A percentile compares a stretch with the other conserved stretches of the same genome.
These are phyloP conservation scores for Ara ararauna DNA, from an alignment of 2,797 vertebrate species.

Conservation along the genomic window DNA sequence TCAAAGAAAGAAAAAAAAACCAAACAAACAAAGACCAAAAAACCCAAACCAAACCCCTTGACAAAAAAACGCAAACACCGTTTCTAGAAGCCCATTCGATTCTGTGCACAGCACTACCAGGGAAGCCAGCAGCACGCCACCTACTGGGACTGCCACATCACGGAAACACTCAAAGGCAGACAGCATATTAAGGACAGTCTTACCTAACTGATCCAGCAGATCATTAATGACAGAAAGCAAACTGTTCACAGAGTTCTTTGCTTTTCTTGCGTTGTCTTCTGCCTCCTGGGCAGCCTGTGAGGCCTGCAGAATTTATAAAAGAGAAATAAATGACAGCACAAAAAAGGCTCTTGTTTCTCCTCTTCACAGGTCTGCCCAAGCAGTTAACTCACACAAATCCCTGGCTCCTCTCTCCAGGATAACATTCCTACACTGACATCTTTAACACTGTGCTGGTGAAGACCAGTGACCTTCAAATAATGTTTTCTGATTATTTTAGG, in stretches of 20 bases:
- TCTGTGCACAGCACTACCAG: fast-evolving
- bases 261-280: constrained; percentile 93
- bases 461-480: neutral
- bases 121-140: neutral
- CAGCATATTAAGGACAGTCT: neutral
- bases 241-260: constrained; percentile 88
- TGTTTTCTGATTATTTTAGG: neutral
- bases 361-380: neutral
- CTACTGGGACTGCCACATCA: neutral
- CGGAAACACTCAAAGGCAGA: neutral
- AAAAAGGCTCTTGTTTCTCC: neutral
- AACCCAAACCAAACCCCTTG: neutral
- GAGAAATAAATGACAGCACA: neutral
- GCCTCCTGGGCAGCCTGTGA: constrained; percentile 92
- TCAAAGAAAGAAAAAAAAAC: neutral
- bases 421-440: neutral
- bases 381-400: neutral
- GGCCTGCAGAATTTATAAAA: constrained; percentile 77
- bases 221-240: constrained; percentile 87
- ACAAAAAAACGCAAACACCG: neutral
- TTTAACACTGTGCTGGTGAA: neutral
- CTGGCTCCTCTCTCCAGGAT: neutral
- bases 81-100: neutral
- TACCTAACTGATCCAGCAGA: constrained; percentile 90
- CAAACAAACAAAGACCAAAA: neutral